phyloP scores from a whole-genome alignment of 2,797 vertebrate species.

The Dermochelys coriacea region DNA sequence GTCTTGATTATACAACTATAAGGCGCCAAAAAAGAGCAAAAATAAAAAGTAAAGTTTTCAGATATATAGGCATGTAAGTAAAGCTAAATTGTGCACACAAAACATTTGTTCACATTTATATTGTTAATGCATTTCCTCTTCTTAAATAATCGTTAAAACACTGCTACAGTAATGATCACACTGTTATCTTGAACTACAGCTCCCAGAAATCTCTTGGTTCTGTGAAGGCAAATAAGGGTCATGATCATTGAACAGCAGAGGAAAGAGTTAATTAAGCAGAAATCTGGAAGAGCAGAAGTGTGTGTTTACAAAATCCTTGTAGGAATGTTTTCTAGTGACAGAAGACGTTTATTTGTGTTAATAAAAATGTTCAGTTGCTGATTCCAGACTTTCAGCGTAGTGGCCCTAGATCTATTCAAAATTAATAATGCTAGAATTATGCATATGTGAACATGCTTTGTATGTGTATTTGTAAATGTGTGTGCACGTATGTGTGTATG shows the following conservation, averaged over 20 bases:
- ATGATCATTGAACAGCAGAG: conserved; percentile 44
- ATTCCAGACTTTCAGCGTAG: conserved; percentile 11
- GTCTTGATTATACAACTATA: not conserved
- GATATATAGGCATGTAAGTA: not conserved
- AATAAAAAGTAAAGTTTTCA: not conserved
- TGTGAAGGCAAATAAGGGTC: not conserved
- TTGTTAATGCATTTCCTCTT: not conserved
- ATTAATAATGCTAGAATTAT: not conserved
- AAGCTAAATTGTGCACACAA: not conserved
- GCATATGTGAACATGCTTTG: accelerated
- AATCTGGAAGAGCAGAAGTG: conserved; percentile 40
- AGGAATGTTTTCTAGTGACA: conserved; percentile 42
- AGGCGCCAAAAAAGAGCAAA: not conserved
- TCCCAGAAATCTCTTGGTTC: not conserved
- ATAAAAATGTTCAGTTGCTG: conserved; percentile 24
- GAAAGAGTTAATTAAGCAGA: conserved; percentile 51
- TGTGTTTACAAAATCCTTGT: conserved; percentile 42
- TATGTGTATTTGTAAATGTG: not conserved
- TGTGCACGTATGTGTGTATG: not conserved
- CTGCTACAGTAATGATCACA: accelerated
- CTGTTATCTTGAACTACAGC: not conserved
- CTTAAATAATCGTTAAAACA: not conserved
- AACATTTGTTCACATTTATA: not conserved
- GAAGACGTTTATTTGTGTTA: conserved; percentile 53
- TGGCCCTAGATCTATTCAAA: not conserved